Base-by-base conservation (phyloP, 2,888 invertebrate species). In the Nipponacmea schrenckii region DNA sequence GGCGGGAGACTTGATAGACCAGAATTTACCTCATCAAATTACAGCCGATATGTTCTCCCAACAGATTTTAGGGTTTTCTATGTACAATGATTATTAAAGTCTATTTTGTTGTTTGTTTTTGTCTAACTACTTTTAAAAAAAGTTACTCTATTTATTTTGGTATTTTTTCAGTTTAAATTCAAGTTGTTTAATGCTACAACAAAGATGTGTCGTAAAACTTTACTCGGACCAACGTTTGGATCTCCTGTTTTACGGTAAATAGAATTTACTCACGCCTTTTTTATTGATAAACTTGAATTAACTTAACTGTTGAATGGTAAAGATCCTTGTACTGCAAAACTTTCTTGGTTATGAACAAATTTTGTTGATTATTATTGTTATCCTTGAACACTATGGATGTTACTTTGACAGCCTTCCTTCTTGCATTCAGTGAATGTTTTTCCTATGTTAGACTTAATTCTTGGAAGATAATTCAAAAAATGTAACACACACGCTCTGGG, bases 161-260 rank as follows among this genome's bases (percentile, higher is more conserved):
- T 69, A 72, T 70, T 65, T 80, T 89, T 88, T 69, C 88, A 93
- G 92, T 91, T 90, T 84, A 94, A 94, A 88, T 93, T 93, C 82
- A 94, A 93, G 86, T 88, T 93, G 65, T 87, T 93, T 67, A 93
- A 93, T 86, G 91, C 92, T 68, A 87, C 88, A 2, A 93, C 92
- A 0, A 92, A 92, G 71, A 92, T 92, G 91, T 92, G 92, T n/a
- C 89, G 92, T 72, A 90, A 91, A n/a, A 93, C 93, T 2, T 89
- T 91, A 46, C 89, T 93, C 44, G 93, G 93, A 0, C 94, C 94
- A n/a, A 91, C 92, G 2, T 93, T 91, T 87, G 93, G 93, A 46
- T 86, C 91, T 14, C 92, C 93, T 0, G 91, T 94, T 12, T 79
- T 85, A 74, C 87, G 83, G 88, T 87, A 79, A 81, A 83, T 77